Evolutionary conservation across 53 echinoderm and acorn worm genomes (phyloP).

Genomic region (Echinometra lucunter): DNA sequence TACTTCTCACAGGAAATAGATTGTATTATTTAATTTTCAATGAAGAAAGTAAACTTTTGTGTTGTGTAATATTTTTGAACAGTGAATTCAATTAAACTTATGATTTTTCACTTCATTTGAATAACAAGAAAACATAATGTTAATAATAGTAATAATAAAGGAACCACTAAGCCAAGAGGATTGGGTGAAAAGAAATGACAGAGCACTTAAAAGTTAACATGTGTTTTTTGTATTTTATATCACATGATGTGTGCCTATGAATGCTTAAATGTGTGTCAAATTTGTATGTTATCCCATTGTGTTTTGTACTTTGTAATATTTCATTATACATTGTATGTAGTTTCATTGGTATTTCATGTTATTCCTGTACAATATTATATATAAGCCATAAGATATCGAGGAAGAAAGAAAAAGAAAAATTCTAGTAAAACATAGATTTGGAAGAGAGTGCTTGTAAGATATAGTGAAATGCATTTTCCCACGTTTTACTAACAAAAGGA

Average conservation of each 20-base stretch:
- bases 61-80: not conserved
- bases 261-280: not conserved
- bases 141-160: not conserved
- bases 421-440: constrained; percentile 40
- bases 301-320: constrained; percentile 46
- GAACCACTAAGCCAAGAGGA: not conserved
- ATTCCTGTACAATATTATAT: constrained; percentile 52
- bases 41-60: not conserved
- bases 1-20: not conserved
- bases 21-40: not conserved
- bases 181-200: not conserved
- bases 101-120: not conserved
- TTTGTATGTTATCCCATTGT: constrained; percentile 26
- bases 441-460: constrained; percentile 8
- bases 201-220: not conserved
- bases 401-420: constrained; percentile 32
- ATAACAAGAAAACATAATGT: not conserved
- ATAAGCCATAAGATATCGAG: constrained; percentile 39
- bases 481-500: constrained; percentile 38
- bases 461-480: constrained; percentile 47
- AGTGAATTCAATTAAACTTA: not conserved
- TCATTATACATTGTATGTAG: constrained; percentile 48
- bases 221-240: constrained; percentile 47
- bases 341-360: not conserved
- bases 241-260: constrained; percentile 48